Percentiles rank a stretch among this genome's conserved stretches.
Conservation (phyloP, 2,113 vertebrate genomes). For the Paedocypris sp. region DNA sequence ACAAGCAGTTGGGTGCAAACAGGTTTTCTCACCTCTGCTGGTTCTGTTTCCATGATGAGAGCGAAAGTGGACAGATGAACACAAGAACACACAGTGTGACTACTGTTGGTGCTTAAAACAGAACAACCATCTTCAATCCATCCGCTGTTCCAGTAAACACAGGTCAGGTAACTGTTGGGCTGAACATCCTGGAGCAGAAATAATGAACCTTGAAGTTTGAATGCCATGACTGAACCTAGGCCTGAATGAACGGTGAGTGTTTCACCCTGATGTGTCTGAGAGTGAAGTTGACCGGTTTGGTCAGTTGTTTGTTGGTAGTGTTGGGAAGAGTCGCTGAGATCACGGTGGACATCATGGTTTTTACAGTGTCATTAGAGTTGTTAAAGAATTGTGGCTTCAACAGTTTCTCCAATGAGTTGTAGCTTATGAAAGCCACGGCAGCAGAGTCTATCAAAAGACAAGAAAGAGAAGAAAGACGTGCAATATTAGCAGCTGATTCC, state of each 20-base stretch:
- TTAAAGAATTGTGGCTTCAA: slow-evolving; percentile 8
- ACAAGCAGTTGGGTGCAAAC: too few relatives aligned
- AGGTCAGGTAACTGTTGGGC: background rate
- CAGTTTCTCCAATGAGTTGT: background rate
- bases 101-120: background rate
- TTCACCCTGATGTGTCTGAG: slow-evolving; percentile 1
- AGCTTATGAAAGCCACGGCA: slow-evolving; percentile 15
- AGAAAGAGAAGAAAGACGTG: too few relatives aligned
- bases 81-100: slow-evolving; percentile 40
- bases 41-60: slow-evolving; percentile 42
- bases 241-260: too few relatives aligned
- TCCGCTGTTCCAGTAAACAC: slow-evolving; percentile 31
- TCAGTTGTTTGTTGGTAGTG: background rate
- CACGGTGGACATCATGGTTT: slow-evolving; percentile 23
- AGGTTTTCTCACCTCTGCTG: background rate
- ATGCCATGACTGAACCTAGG: too few relatives aligned
- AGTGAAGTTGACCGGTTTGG: slow-evolving; percentile 21
- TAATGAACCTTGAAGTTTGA: too few relatives aligned
- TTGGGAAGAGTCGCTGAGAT: slow-evolving; percentile 15
- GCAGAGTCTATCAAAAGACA: slow-evolving; percentile 5
- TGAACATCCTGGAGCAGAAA: background rate
- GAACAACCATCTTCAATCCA: slow-evolving; percentile 45
- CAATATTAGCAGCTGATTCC: background rate
- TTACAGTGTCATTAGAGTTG: background rate
- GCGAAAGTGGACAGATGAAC: slow-evolving; percentile 42